Evolutionary conservation across 1,140 invertebrate genomes (phyloP), one percentile per base, ranked within the genome.

Genomic region (Chironomus tepperi): DNA sequence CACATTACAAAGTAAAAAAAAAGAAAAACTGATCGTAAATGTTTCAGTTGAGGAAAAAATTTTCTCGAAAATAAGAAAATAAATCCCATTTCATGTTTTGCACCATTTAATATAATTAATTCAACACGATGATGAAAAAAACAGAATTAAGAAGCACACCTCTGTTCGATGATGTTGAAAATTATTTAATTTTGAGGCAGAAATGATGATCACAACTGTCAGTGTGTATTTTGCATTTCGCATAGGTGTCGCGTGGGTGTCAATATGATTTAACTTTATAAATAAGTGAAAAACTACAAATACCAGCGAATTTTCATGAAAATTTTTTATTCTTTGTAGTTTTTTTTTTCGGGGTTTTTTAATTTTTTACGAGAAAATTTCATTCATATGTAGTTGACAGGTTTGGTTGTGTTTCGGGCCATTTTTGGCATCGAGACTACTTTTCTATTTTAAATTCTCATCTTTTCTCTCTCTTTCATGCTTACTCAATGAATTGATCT

Each of bases 351-450:
- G 5, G 24, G 24, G 24, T 47, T 47, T 47, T 7, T 9, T 47
- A 8, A 15, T 5, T 57, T n/a, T 57, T 57, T n/a, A 57, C 47
- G n/a, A 5, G 47, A 57, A n/a, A 57, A n/a, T 12, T 47, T 57
- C 47, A 57, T 57, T 57, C 47, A 57, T 57, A 57, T 57, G 47
- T 57, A 57, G 47, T 57, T 57, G 47, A 57, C 47, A 57, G 47
- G 47, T 57, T 57, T 57, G 47, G n/a, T 57, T 70, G 65, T 21
- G 19, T 19, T 15, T 18, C 65, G 65, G 19, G 65, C 65, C 65
- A 70, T 19, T 19, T 70, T 70, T 70, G 65, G 65, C 65, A 70
- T 18, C 65, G 65, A 70, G 65, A 16, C 65, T 70, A 70, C 15
- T 70, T 70, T 70, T 70, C 65, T 70, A 70, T 70, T 70, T 70